Conservation (phyloP, 2,888 invertebrate species). For the Tipula helvola region DNA sequence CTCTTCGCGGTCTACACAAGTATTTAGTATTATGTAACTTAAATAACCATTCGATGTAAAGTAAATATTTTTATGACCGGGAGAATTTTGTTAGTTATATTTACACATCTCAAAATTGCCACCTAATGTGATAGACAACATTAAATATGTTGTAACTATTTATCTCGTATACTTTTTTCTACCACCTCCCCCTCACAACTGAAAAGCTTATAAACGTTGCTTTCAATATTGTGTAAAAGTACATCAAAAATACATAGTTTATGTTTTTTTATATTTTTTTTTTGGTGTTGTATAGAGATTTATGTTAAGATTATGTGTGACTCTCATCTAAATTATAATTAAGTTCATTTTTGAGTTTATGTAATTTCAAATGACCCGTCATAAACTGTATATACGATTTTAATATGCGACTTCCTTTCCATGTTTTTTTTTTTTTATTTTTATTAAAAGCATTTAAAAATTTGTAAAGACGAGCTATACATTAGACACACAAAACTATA, state of each 20-base stretch:
- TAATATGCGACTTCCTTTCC: background rate
- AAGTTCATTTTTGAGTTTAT: background rate
- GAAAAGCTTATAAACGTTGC: background rate
- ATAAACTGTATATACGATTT: background rate
- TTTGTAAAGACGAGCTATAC: background rate
- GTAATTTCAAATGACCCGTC: background rate
- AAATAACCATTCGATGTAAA: background rate
- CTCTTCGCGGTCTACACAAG: background rate
- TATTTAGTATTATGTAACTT: background rate
- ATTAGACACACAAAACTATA: background rate
- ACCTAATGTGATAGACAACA: background rate
- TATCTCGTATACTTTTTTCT: background rate
- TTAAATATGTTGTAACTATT: background rate
- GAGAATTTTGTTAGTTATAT: background rate
- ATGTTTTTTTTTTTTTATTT: background rate
- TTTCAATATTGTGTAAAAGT: background rate
- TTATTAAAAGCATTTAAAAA: no score
- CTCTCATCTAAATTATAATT: background rate
- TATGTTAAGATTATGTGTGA: no score
- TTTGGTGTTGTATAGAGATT: background rate
- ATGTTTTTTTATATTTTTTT: background rate
- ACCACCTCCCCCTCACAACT: background rate
- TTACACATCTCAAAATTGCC: background rate
- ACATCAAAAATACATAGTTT: background rate
- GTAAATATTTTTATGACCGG: no score